These are phyloP conservation scores for Amphipyra berbera DNA, from an alignment of 2,888 invertebrate species.

Conservation along the genomic window DNA sequence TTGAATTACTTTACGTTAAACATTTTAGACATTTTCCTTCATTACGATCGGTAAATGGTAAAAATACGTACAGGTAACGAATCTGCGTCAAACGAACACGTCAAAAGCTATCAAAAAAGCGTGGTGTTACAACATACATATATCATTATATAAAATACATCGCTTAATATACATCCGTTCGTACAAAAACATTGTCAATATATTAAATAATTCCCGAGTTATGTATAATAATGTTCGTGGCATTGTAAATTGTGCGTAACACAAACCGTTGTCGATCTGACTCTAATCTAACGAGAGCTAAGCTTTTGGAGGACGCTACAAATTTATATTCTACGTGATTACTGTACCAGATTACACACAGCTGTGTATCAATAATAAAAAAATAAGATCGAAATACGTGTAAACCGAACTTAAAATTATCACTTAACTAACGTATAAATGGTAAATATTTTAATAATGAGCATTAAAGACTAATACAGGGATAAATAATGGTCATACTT, in stretches of 20 bases:
- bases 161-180: constrained; percentile 69
- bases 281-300: constrained; percentile 73
- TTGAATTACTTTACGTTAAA: constrained; percentile 63
- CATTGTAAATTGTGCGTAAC: constrained; percentile 81
- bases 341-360: constrained; percentile 76
- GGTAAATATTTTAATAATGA: constrained; percentile 88
- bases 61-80: constrained; percentile 75
- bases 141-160: constrained; percentile 67
- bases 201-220: constrained; percentile 56
- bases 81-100: constrained; percentile 73
- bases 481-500: constrained; percentile 86
- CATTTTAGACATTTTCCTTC: constrained; percentile 67
- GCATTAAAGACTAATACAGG: constrained; percentile 85
- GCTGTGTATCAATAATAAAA: constrained; percentile 63
- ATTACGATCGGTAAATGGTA: constrained; percentile 66
- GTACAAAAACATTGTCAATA: constrained; percentile 66
- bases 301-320: constrained; percentile 71
- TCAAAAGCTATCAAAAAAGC: constrained; percentile 77
- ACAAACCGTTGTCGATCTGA: constrained; percentile 66
- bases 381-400: constrained; percentile 72
- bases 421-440: constrained; percentile 82
- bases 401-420: constrained; percentile 82
- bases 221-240: constrained; percentile 53
- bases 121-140: constrained; percentile 67
- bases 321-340: constrained; percentile 70